A percentile compares a stretch with the other conserved stretches of the same genome.
Evolutionary conservation across 2,113 vertebrate genomes (phyloP).

Genomic region (Amia ocellicauda): DNA sequence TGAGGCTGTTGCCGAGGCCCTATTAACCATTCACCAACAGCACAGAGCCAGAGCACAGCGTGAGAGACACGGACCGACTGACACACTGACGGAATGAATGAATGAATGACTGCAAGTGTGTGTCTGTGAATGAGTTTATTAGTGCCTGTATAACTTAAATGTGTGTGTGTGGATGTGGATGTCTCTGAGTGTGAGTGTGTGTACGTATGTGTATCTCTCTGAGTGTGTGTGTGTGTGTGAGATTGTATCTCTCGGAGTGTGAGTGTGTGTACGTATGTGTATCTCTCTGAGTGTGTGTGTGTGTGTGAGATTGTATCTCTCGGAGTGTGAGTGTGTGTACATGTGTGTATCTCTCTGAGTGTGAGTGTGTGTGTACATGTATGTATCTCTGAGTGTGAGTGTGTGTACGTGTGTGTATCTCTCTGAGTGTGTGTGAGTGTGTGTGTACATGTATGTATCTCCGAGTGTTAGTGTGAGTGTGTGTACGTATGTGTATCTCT

Average conservation of each 20-base stretch:
- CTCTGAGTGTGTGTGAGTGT: constrained; percentile 17
- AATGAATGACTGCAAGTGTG: no score
- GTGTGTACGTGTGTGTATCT: constrained; percentile 22
- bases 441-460: no score
- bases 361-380: constrained; percentile 15
- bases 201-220: constrained; percentile 15
- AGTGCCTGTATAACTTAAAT: no score
- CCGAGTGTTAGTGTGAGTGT: constrained; percentile 37
- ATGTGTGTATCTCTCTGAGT: constrained; percentile 15
- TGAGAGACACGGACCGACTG: neutral
- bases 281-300: constrained; percentile 15
- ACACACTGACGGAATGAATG: constrained; percentile 12
- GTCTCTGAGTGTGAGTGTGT: neutral
- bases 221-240: constrained; percentile 13
- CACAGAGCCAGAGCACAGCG: constrained; percentile 32
- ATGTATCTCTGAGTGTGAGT: constrained; percentile 30
- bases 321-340: neutral
- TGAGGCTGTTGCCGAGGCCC: no score
- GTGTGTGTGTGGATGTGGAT: constrained; percentile 5
- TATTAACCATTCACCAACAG: no score
- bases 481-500: neutral
- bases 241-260: neutral
- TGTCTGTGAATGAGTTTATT: no score
- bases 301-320: constrained; percentile 11
- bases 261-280: constrained; percentile 8